Evolutionary conservation across 2,888 invertebrate species (phyloP).

Genomic region (Bembecia ichneumoniformis): DNA sequence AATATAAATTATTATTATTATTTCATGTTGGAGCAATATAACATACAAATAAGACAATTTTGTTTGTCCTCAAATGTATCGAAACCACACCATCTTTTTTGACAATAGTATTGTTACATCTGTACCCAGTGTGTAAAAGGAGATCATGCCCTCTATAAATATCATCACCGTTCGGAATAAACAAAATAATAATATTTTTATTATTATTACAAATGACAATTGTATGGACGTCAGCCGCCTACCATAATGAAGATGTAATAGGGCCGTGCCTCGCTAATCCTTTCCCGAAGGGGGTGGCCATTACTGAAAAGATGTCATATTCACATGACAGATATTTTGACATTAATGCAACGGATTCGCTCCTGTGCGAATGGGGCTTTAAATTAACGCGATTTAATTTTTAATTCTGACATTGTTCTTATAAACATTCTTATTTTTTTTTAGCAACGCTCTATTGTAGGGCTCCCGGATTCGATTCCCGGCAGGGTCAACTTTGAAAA

Average conservation of each 20-base stretch:
- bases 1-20: no score
- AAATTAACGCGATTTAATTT: conserved; percentile 28
- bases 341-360: conserved; percentile 65
- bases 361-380: conserved; percentile 17
- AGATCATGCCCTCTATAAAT: conserved; percentile 57
- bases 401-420: not conserved
- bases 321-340: conserved; percentile 72
- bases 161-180: conserved; percentile 53
- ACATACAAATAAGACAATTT: not conserved
- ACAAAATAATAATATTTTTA: conserved; percentile 58
- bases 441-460: no score
- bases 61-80: conserved; percentile 17
- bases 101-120: conserved; percentile 22
- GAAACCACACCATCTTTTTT: conserved; percentile 7
- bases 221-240: conserved; percentile 55
- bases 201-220: conserved; percentile 43
- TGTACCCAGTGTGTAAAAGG: conserved; percentile 42
- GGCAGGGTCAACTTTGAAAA: no score
- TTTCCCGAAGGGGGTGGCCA: conserved; percentile 60
- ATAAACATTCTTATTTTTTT: not conserved
- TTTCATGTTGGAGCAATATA: no score
- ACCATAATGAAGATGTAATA: conserved; percentile 72
- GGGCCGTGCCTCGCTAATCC: conserved; percentile 61
- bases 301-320: conserved; percentile 62
- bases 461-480: no score